A percentile compares a stretch with the other conserved stretches of the same genome.
phyloP scores from a whole-genome alignment of 2,113 vertebrate species.

The Saguinus imperator region DNA sequence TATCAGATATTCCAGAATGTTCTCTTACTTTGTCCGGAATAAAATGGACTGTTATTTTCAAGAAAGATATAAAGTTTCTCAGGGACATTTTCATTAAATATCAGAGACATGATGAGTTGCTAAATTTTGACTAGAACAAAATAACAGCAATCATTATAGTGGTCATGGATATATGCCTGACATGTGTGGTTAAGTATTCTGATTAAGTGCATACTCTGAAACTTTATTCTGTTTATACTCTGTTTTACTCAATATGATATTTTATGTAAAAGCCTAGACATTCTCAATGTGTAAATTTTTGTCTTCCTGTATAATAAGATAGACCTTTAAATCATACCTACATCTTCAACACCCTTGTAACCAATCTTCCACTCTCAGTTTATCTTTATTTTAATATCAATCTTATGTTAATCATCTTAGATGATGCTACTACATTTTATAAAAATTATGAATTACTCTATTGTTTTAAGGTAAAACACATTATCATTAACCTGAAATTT shows the following conservation, averaged over 20 bases:
- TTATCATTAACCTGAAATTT: background rate
- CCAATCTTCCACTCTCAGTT: background rate
- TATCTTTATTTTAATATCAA: background rate
- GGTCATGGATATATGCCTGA: background rate
- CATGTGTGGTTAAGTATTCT: background rate
- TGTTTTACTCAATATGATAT: background rate
- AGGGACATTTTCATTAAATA: background rate
- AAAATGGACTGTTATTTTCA: background rate
- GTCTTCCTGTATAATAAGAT: background rate
- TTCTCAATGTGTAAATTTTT: background rate
- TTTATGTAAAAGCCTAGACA: background rate
- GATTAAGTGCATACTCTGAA: background rate
- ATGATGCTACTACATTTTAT: background rate
- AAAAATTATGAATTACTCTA: background rate
- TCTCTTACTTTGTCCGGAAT: background rate
- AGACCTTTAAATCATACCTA: background rate
- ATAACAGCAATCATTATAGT: background rate
- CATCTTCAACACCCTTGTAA: background rate
- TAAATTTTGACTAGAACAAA: constrained; percentile 1
- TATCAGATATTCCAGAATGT: background rate
- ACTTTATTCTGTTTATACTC: too few relatives aligned
- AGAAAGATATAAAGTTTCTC: background rate
- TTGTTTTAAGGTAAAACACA: background rate
- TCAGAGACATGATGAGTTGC: background rate
- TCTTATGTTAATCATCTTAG: background rate